phyloP scores from a whole-genome alignment of 1,140 invertebrate genomes.

The Akabosia matsudoensis region DNA sequence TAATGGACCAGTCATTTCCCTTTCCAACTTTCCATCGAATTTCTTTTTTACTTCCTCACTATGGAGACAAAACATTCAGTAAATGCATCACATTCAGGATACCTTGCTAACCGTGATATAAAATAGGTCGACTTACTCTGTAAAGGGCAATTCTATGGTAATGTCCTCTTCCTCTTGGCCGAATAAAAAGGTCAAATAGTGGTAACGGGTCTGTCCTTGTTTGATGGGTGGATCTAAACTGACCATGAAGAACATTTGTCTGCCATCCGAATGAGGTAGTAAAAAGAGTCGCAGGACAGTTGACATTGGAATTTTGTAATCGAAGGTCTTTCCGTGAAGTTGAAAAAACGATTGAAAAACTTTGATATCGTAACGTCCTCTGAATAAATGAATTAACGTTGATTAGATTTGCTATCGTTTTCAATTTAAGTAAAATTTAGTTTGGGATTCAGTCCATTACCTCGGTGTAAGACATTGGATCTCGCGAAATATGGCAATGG shows the following conservation, averaged over 20 bases:
- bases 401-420: not conserved
- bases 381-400: slow-evolving; percentile 51
- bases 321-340: slow-evolving; percentile 99
- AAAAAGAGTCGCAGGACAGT: slow-evolving; percentile 92
- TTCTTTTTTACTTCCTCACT: slow-evolving; percentile 88
- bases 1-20: slow-evolving; percentile 86
- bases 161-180: slow-evolving; percentile 73
- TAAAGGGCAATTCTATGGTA: slow-evolving; percentile 84
- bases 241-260: slow-evolving; percentile 97
- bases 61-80: slow-evolving; percentile 39
- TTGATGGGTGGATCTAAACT: slow-evolving; percentile 98
- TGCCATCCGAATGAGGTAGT: slow-evolving; percentile 93
- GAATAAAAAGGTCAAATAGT: slow-evolving; percentile 92
- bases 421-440: slow-evolving; percentile 2
- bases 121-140: no score
- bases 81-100: no score
- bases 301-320: slow-evolving; percentile 98
- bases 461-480: slow-evolving; percentile 97
- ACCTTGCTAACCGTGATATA: no score
- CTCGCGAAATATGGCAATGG: slow-evolving; percentile 94
- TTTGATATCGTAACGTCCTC: slow-evolving; percentile 99
- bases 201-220: slow-evolving; percentile 96
- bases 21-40: slow-evolving; percentile 88
- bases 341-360: slow-evolving; percentile 96
- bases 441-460: slow-evolving; percentile 56